Conservation (phyloP, 2,113 vertebrate species). For the Hipposideros armiger region DNA sequence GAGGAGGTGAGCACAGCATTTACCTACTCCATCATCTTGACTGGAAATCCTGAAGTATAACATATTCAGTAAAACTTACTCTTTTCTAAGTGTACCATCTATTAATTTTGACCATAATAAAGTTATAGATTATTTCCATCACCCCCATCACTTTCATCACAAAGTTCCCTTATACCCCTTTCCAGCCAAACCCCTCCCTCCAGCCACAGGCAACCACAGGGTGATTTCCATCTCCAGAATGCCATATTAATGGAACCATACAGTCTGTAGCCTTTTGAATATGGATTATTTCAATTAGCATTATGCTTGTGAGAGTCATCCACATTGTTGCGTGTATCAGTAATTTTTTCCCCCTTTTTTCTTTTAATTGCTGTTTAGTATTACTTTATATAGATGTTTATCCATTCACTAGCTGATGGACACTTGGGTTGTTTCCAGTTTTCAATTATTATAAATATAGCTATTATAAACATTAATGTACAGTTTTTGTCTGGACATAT, state of each 20-base stretch:
- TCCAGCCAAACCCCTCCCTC: neutral
- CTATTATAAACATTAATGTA: neutral
- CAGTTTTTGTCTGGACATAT: neutral
- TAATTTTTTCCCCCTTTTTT: neutral
- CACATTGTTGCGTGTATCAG: neutral
- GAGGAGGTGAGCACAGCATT: no score
- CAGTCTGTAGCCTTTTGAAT: neutral
- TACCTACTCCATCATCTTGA: no score
- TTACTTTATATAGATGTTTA: neutral
- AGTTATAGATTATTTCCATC: neutral
- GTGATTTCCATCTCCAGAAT: neutral
- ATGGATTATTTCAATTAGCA: neutral
- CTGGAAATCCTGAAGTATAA: neutral
- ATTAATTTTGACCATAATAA: slow-evolving; percentile 3
- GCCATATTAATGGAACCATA: neutral
- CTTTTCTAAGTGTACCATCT: neutral
- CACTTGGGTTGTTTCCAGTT: neutral
- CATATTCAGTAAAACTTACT: neutral
- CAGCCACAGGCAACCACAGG: neutral
- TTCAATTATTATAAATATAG: neutral
- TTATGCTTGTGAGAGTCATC: neutral
- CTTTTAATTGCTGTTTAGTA: neutral
- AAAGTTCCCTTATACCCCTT: neutral
- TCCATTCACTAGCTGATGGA: neutral
- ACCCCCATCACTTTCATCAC: neutral